Evolutionary conservation across 2,113 vertebrate genomes (phyloP).

Genomic region (Montifringilla adamsi): DNA sequence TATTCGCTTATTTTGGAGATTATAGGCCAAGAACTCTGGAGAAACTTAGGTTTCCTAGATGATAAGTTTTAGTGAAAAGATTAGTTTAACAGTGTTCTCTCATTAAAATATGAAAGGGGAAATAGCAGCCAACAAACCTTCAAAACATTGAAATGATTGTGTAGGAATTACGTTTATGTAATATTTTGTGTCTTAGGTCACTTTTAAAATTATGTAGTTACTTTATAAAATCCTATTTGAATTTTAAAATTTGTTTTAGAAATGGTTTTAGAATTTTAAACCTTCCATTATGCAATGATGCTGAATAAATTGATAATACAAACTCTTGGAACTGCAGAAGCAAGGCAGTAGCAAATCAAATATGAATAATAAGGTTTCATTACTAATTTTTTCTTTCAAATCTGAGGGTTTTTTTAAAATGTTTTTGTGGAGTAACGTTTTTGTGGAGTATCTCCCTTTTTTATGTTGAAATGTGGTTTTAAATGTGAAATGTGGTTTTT

Average conservation of each 20-base stretch:
- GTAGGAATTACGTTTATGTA: neutral
- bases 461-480: neutral
- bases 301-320: neutral
- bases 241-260: neutral
- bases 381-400: neutral
- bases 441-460: neutral
- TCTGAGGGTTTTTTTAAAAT: neutral
- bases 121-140: neutral
- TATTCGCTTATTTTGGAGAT: neutral
- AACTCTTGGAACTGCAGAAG: neutral
- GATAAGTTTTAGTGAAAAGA: neutral
- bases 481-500: neutral
- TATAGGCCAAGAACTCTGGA: neutral
- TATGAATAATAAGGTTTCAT: neutral
- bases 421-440: fast-evolving
- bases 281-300: neutral
- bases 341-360: neutral
- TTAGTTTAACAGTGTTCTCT: neutral
- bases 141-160: neutral
- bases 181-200: neutral
- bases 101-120: neutral
- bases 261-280: neutral
- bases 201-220: neutral
- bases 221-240: neutral
- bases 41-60: neutral